phyloP scores from a whole-genome alignment of 2,888 invertebrate species.

The Patella ulyssiponensis region DNA sequence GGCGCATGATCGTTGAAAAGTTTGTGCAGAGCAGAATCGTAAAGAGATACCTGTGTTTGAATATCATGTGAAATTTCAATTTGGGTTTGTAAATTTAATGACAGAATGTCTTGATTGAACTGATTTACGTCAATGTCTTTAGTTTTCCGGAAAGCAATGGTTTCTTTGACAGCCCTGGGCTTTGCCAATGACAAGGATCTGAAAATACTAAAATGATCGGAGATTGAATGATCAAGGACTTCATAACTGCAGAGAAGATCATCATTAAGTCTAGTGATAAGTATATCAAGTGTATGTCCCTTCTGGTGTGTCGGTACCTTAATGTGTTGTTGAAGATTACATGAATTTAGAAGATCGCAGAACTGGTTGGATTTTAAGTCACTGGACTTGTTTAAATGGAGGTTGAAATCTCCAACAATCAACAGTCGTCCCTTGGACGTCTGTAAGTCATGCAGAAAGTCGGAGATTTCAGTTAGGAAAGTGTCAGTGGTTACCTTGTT shows the following conservation, averaged over 20 bases:
- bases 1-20: neutral
- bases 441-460: neutral
- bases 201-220: slow-evolving; percentile 3
- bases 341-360: neutral
- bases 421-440: neutral
- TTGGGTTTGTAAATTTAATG: neutral
- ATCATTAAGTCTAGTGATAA: neutral
- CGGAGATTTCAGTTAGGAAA: neutral
- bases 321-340: neutral
- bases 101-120: neutral
- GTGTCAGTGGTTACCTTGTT: too few species aligned
- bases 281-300: slow-evolving; percentile 6
- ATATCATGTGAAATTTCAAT: neutral
- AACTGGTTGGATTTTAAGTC: neutral
- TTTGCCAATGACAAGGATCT: neutral
- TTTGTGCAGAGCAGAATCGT: neutral
- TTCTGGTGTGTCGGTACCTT: neutral
- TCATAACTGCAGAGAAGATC: neutral
- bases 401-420: neutral
- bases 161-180: neutral
- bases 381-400: neutral
- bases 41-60: neutral
- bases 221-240: neutral
- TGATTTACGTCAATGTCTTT: neutral
- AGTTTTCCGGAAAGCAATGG: neutral